These are phyloP conservation scores for Ophiothrix spiculata DNA, from an alignment of 35 echinoderm and acorn worm genomes.

Conservation along the genomic window DNA sequence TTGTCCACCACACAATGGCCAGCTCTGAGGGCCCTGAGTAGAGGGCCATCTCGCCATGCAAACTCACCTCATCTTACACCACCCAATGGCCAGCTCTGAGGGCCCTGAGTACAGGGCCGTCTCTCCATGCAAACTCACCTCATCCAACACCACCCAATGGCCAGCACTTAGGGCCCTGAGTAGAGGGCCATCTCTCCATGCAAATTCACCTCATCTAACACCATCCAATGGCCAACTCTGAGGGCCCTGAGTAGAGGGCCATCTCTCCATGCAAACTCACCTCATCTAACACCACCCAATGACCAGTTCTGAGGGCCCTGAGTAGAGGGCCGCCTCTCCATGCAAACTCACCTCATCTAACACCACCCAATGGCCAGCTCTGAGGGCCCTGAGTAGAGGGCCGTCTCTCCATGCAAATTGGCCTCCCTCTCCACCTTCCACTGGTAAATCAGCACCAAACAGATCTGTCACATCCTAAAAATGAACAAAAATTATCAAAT, in stretches of 20 bases:
- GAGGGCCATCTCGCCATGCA: no score
- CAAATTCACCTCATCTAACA: slow-evolving; percentile 92
- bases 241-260: slow-evolving; percentile 78
- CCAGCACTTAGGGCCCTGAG: slow-evolving; percentile 74
- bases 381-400: slow-evolving; percentile 73
- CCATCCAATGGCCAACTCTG: slow-evolving; percentile 86
- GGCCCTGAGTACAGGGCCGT: slow-evolving; percentile 79
- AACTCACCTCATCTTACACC: slow-evolving; percentile 92
- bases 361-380: slow-evolving; percentile 90
- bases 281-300: slow-evolving; percentile 79
- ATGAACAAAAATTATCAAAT: slow-evolving; percentile 6
- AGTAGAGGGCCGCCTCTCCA: slow-evolving; percentile 91
- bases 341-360: slow-evolving; percentile 91
- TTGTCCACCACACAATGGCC: no score
- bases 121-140: slow-evolving; percentile 90
- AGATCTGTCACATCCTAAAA: slow-evolving; percentile 92
- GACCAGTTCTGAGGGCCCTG: slow-evolving; percentile 73
- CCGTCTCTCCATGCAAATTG: slow-evolving; percentile 98
- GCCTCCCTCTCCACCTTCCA: slow-evolving; percentile 87
- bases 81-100: slow-evolving; percentile 88
- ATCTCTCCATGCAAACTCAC: slow-evolving; percentile 98
- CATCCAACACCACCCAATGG: slow-evolving; percentile 96
- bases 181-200: slow-evolving; percentile 90
- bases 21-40: no score
- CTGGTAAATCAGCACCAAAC: slow-evolving; percentile 92